phyloP scores from a whole-genome alignment of 2,797 vertebrate species.

The Allobates femoralis region DNA sequence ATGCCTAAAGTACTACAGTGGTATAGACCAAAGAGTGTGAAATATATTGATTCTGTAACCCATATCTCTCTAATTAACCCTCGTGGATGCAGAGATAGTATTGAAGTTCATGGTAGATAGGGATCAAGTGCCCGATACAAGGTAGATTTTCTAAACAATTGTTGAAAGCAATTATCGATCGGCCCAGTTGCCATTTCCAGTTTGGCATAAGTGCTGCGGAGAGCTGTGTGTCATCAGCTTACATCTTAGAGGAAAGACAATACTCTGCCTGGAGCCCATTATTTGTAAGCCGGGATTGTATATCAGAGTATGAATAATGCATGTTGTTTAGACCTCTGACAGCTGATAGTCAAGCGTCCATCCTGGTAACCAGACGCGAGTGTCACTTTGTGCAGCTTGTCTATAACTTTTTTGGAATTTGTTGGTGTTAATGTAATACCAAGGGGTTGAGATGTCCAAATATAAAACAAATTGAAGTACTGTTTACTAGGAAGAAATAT shows the following conservation, averaged over 20 bases:
- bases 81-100: neutral
- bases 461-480: neutral
- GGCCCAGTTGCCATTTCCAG: slow-evolving; percentile 36
- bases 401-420: neutral
- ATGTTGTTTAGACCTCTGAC: slow-evolving; percentile 29
- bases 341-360: neutral
- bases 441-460: neutral
- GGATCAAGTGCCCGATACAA: slow-evolving; percentile 30
- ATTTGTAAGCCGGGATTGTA: slow-evolving; percentile 14
- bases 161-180: slow-evolving; percentile 50
- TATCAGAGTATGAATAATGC: slow-evolving; percentile 33
- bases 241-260: slow-evolving; percentile 34
- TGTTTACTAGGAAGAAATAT: neutral
- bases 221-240: slow-evolving; percentile 15
- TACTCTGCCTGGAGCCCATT: slow-evolving; percentile 22
- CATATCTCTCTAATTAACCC: neutral
- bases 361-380: neutral
- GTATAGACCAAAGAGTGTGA: neutral
- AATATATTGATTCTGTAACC: neutral
- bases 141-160: slow-evolving; percentile 29
- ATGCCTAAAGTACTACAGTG: neutral
- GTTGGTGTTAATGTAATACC: neutral
- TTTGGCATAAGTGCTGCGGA: slow-evolving; percentile 36
- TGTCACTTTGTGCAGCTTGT: slow-evolving; percentile 17
- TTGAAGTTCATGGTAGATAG: neutral